Evolutionary conservation across 2,888 invertebrate species (phyloP), one percentile per base, ranked within the genome.

Genomic region (Hypomecis atomaria): DNA sequence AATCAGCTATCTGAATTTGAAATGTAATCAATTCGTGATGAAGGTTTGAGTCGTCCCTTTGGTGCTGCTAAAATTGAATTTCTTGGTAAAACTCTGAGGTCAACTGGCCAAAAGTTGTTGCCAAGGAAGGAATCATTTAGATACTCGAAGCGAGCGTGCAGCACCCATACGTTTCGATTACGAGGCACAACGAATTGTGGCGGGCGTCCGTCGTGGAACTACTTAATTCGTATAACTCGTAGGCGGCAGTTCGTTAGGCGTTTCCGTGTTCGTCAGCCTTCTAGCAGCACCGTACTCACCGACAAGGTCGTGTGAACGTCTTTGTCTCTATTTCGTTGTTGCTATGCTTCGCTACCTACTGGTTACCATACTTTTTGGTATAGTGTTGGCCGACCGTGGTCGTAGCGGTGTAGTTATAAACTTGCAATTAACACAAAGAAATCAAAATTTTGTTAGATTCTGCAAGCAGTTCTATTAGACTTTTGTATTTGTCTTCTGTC

Each of bases 221-320:
- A 82, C 80, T 81, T 82, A 82, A 84, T 85, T 86, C 84, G 80
- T 86, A 77, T 83, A 82, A 81, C 83, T 85, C 75, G 88, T 88
- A 88, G 89, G 89, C 89, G 88, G 87, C 84, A 83, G 87, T 87
- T 82, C 78, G 78, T 83, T 85, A 81, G 84, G 75, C 78, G 78
- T 82, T 86, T 86, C 86, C 86, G 85, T 83, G 84, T 86, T 83
- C 85, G 86, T 86, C 85, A 85, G 83, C 84, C 84, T 82, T 78
- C 82, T 81, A 78, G 73, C 79, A 76, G 81, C 79, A 78, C 81
- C 83, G 86, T 61, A 48, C 57, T 60, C 87, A 83, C 84, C 78
- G 67, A 70, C 90, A 91, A 91, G 90, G 91, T 82, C 90, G 82
- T 87, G 86, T 83, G 88, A 89, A 88, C 87, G 82, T 90, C 91